phyloP scores from a whole-genome alignment of 2,888 invertebrate genomes.

The Hyposoter didymator region DNA sequence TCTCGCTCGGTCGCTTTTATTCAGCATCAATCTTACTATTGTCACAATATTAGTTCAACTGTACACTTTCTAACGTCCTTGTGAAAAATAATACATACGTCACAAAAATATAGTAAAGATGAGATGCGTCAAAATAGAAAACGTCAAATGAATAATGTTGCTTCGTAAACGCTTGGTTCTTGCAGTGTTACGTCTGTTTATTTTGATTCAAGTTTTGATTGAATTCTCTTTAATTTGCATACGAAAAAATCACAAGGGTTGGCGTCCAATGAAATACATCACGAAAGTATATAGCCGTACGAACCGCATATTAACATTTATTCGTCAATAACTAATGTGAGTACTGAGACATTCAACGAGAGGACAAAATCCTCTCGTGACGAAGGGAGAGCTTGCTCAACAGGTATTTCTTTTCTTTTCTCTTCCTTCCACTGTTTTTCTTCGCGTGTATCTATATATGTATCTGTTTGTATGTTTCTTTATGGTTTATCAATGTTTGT shows the following conservation, averaged over 20 bases:
- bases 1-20: constrained; percentile 16
- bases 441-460: constrained; percentile 24
- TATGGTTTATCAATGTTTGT: constrained; percentile 15
- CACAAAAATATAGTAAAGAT: constrained; percentile 17
- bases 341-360: constrained; percentile 65
- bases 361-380: constrained; percentile 59
- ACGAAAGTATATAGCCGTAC: constrained; percentile 73
- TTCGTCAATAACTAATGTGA: constrained; percentile 75
- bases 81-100: constrained; percentile 23
- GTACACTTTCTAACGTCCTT: constrained; percentile 38
- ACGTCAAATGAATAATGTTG: background rate
- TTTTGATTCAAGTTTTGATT: constrained; percentile 65
- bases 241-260: constrained; percentile 65
- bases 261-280: constrained; percentile 70
- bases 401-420: constrained; percentile 49
- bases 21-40: constrained; percentile 52
- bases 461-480: constrained; percentile 34
- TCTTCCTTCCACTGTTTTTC: constrained; percentile 8
- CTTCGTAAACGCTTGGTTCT: background rate
- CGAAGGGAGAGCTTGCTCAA: constrained; percentile 51
- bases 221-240: constrained; percentile 50
- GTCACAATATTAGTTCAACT: constrained; percentile 61
- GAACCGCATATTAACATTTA: constrained; percentile 79
- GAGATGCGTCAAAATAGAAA: constrained; percentile 3
- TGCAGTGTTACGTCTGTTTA: background rate